Evolutionary conservation across 1,140 invertebrate species (phyloP), one percentile per base, ranked within the genome.

Genomic region (Melanaphis sacchari): DNA sequence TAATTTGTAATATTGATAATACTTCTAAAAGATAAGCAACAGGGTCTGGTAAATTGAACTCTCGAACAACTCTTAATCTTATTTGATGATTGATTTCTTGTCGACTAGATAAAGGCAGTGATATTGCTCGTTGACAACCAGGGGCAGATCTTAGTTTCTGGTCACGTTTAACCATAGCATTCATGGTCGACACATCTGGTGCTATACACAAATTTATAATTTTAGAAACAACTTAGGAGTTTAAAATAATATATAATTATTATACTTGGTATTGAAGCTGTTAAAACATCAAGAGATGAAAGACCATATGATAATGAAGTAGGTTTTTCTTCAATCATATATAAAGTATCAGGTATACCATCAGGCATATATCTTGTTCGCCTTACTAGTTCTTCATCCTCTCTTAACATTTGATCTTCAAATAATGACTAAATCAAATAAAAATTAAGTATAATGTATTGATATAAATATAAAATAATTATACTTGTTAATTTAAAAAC

Each of bases 21-120:
- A 96, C 96, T 94, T 98, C 97, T 49, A 98, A 95, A 84, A 98
- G 96, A 95, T 99, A 97, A 0, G 98, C 97, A 24, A 98, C 98
- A 21, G 97, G 96, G 95, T 99, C 99, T 0, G 99, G 99, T 76
- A 99, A 96, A 95, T 98, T 98, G 95, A 99, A 98, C 95, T 99
- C 98, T 59, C 99, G 96, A 0, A 99, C 98, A 2, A 99, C 98
- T 15, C 98, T 96, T 93, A 99, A 95, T 85, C 98, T 97, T 52
- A 99, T 97, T 96, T 97, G 96, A 85, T 97, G 96, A 94, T 96
- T 96, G 87, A 98, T 97, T 94, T 98, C 97, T 90, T 97, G 96
- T 38, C 97, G 96, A 93, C 98, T 98, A 15, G 97, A 96, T 87
- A 97, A 96, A 41, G 97, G 97, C 94, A 98, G 96, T 93, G 96